Base-by-base conservation (phyloP, 2,888 invertebrate genomes). In the Scelioninae gen. 1 region DNA sequence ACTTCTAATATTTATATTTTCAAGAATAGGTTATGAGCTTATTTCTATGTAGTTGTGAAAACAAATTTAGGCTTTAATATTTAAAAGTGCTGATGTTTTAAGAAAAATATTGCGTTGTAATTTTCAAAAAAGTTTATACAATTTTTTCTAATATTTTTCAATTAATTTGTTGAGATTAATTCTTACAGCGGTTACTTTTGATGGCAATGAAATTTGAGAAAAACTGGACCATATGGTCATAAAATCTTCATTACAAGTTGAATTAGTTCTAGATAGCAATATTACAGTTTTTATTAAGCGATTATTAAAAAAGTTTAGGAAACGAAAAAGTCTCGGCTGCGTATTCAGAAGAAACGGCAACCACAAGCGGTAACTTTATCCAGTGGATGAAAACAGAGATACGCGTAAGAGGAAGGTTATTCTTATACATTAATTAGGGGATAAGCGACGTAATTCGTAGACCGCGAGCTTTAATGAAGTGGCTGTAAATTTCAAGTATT, bases 381-480 rank as follows among this genome's bases (percentile, higher is more conserved):
- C 53, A 51, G 31, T 60, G 66, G 49, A 72, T 55, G 72, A 72
- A 65, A 77, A 69, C 55, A 60, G 68, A 65, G 62, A 49, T 40
- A 53, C 62, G 62, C 66, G 60, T 53, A 79, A 79, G 53, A 60
- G 66, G 31, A 72, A 72, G 66, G 58, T 72, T 74, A 74, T 66
- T 74, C 79, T 72, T 65, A 72, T 23, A 79, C 79, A 79, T 79
- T 79, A 79, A 79, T 79, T 79, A 79, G 58, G 60, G 56, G 56
- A 53, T 65, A 79, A 79, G 56, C 53, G 51, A 40, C 65, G 71
- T 65, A 58, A 69, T 62, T 68, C 47, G 53, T 40, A 51, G 55
- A 32, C 13, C 55, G 29, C 65, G 45, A 29, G 60, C 78, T 34
- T 49, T 63, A 56, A 71, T 56, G 49, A 56, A 71, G 78, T 60